These are phyloP conservation scores for Apis dorsata DNA, from an alignment of 1,140 invertebrate species.

Conservation along the genomic window DNA sequence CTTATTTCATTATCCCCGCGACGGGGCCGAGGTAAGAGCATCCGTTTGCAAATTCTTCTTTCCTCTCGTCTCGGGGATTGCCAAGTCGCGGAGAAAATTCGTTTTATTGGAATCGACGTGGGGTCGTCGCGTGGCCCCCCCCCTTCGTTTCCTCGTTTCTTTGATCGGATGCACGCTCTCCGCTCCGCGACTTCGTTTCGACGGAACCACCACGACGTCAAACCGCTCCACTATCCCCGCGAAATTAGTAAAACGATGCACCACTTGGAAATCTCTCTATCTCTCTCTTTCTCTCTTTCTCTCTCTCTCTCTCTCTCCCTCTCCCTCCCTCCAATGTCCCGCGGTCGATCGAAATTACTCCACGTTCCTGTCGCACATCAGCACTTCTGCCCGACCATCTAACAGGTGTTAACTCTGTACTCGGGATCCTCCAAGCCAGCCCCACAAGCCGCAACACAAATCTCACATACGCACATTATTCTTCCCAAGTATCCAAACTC, in stretches of 20 bases:
- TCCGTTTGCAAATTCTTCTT: conserved; percentile 78
- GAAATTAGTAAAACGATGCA: neutral
- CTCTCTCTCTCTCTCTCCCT: too few relatives aligned
- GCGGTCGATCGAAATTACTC: conserved; percentile 9
- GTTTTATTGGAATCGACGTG: conserved; percentile 74
- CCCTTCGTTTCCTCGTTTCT: conserved; percentile 54
- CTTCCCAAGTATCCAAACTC: neutral
- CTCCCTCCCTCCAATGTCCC: neutral
- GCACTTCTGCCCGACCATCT: conserved; percentile 27
- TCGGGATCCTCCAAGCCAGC: neutral
- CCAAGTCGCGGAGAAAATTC: conserved; percentile 75
- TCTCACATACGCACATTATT: conserved; percentile 15
- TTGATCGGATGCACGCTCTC: conserved; percentile 45
- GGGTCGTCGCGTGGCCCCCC: conserved; percentile 15
- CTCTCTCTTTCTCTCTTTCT: too few relatives aligned
- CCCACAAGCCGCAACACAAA: conserved; percentile 1
- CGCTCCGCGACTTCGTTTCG: neutral
- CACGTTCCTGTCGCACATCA: conserved; percentile 15
- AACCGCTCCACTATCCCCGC: neutral
- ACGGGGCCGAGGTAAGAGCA: conserved; percentile 57
- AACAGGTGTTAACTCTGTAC: conserved; percentile 42
- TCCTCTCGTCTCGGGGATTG: conserved; percentile 67
- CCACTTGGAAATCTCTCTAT: too few relatives aligned
- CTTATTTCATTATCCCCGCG: conserved; percentile 78
- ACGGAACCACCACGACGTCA: neutral